phyloP scores from a whole-genome alignment of 2,888 invertebrate species.

The Leptopilina drosophilae region DNA sequence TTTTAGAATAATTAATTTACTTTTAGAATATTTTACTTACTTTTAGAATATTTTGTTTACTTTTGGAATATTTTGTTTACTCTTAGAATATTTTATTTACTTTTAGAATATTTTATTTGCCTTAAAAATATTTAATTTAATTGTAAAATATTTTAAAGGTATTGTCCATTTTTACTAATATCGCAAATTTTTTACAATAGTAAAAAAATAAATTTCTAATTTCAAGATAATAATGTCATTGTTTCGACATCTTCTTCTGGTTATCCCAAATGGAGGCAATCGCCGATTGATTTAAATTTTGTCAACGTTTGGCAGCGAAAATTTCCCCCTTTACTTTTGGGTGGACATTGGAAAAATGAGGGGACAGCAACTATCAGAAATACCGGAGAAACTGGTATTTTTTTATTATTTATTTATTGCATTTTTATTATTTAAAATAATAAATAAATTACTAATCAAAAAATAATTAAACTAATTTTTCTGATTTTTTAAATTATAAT shows the following conservation, averaged over 20 bases:
- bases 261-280: slow-evolving; percentile 69
- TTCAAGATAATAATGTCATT: background rate
- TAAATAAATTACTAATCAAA: background rate
- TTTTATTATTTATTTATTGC: no score
- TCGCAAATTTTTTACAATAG: no score
- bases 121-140: no score
- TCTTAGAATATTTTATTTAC: no score
- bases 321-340: slow-evolving; percentile 59
- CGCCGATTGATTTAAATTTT: slow-evolving; percentile 63
- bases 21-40: no score
- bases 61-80: no score
- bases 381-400: slow-evolving; percentile 65
- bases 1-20: background rate
- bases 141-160: no score
- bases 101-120: no score
- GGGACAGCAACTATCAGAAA: slow-evolving; percentile 63
- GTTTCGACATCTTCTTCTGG: slow-evolving; percentile 64
- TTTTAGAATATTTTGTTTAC: no score
- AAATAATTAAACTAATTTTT: background rate
- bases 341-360: slow-evolving; percentile 60
- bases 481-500: no score
- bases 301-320: slow-evolving; percentile 57
- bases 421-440: background rate
- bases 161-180: no score
- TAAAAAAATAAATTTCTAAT: no score